Evolutionary conservation across 2,797 vertebrate genomes (phyloP).

Genomic region (Galago senegalensis): DNA sequence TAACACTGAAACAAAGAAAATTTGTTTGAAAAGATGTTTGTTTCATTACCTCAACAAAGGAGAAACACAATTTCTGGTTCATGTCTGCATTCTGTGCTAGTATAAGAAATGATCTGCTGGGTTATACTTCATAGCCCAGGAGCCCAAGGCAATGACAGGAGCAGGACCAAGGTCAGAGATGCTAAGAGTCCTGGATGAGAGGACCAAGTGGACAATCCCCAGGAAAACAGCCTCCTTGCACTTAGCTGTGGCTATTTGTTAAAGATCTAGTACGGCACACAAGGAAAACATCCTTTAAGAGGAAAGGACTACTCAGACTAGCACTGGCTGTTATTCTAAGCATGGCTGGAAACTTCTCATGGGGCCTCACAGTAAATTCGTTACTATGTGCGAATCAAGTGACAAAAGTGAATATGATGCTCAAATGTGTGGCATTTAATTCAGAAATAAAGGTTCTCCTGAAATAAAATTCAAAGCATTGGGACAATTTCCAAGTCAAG

Average conservation of each 20-base stretch:
- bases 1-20: slow-evolving; percentile 7
- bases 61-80: background rate
- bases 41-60: slow-evolving; percentile 27
- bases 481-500: slow-evolving; percentile 57
- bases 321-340: background rate
- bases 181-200: background rate
- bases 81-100: background rate
- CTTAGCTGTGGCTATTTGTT: background rate
- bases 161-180: background rate
- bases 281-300: background rate
- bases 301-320: background rate
- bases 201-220: background rate
- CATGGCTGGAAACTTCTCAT: background rate
- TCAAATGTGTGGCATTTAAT: slow-evolving; percentile 71
- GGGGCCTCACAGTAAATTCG: slow-evolving; percentile 22
- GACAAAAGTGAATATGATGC: slow-evolving; percentile 57
- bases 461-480: slow-evolving; percentile 59
- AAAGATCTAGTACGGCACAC: background rate
- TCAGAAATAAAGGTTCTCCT: slow-evolving; percentile 66
- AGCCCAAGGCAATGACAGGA: background rate
- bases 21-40: background rate
- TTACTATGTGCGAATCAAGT: slow-evolving; percentile 43
- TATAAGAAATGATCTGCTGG: background rate
- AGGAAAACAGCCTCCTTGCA: background rate
- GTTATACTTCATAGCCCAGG: background rate